Conservation (phyloP, 1,140 invertebrate species). For the Micrasema minimum region DNA sequence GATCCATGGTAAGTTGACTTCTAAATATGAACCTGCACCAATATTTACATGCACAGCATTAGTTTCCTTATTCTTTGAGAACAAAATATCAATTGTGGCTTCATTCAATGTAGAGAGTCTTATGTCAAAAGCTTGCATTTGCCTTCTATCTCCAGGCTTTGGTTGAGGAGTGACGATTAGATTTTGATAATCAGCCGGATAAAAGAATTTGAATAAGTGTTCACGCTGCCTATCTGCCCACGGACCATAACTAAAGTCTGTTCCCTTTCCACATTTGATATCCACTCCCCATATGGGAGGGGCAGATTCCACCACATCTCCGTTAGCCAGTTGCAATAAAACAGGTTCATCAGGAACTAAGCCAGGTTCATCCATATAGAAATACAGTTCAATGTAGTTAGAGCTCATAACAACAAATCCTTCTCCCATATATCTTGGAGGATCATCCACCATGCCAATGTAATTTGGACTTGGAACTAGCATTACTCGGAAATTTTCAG, state of each 20-base stretch:
- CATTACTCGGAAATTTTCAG: constrained; percentile 95
- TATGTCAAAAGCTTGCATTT: constrained; percentile 92
- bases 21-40: constrained; percentile 92
- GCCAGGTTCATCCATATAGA: constrained; percentile 95
- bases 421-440: constrained; percentile 97
- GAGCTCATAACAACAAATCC: constrained; percentile 97
- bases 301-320: constrained; percentile 90
- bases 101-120: constrained; percentile 90
- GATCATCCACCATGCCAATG: constrained; percentile 92
- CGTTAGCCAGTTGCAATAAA: constrained; percentile 90
- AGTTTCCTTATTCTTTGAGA: constrained; percentile 96
- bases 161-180: constrained; percentile 80
- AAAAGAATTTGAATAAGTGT: constrained; percentile 96
- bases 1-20: constrained; percentile 95
- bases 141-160: constrained; percentile 86
- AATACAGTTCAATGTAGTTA: constrained; percentile 94
- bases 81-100: constrained; percentile 94
- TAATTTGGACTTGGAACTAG: constrained; percentile 94
- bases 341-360: constrained; percentile 90
- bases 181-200: constrained; percentile 88
- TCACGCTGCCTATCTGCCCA: constrained; percentile 98
- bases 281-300: constrained; percentile 95
- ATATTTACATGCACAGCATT: constrained; percentile 96
- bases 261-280: constrained; percentile 96
- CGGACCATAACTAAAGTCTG: constrained; percentile 97